phyloP scores from a whole-genome alignment of 2,888 invertebrate genomes.

The Callinectes sapidus region DNA sequence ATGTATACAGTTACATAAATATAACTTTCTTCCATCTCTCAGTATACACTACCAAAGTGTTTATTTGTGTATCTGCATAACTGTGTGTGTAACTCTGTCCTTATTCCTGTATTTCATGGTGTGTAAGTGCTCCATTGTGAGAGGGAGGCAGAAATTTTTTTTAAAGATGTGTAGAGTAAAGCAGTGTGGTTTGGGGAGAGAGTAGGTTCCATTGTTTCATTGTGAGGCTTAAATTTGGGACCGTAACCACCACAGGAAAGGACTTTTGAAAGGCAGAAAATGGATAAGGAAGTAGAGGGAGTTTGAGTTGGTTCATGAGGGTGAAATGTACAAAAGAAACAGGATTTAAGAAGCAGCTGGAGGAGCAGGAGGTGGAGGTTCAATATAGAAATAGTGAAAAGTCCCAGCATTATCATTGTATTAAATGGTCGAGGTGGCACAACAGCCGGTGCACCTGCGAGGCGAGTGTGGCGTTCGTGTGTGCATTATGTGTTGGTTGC shows the following conservation, averaged over 20 bases:
- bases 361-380: neutral
- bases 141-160: neutral
- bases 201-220: neutral
- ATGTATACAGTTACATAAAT: neutral
- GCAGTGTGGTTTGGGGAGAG: neutral
- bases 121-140: neutral
- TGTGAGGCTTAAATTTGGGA: neutral
- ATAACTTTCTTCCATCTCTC: neutral
- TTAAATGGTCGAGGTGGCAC: neutral
- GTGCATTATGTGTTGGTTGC: conserved; percentile 44
- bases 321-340: neutral
- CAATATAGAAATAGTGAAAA: neutral
- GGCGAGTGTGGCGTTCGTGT: neutral
- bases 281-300: neutral
- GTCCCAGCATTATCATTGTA: neutral
- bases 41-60: no score
- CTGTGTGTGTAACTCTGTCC: neutral
- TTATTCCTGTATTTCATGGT: neutral
- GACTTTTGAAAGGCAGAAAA: neutral
- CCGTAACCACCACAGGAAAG: neutral
- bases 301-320: no score
- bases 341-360: neutral
- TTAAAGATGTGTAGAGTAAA: neutral
- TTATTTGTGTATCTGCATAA: neutral
- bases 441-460: neutral